Base-by-base conservation (phyloP, 2,797 vertebrate genomes). In the Steatocranus sp. region DNA sequence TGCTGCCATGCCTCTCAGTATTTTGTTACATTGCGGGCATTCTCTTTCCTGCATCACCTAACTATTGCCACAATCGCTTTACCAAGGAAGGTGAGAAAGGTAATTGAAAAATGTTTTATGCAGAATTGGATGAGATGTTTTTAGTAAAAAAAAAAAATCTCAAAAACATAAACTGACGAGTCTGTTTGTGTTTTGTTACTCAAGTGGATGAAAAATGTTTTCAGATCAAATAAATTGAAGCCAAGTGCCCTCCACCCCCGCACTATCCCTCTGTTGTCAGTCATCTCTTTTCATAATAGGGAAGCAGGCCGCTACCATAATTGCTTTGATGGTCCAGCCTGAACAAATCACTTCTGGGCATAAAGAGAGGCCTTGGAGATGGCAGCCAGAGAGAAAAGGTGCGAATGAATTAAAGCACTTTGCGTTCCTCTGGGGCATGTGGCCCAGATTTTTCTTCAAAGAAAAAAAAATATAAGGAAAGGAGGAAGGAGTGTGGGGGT, bases 321-420 rank as follows among this genome's bases (percentile, higher is more conserved):
- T 99, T 98, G 98, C 98, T 98, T 97, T 98, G 97, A 99, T 99
- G 97, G 98, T 98, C 98, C 96, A 94, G 97, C 96, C 97, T 97
- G 97, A 98, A 96, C 97, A 97, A 98, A 98, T 98, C 98, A 98
- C 98, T 98, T 98, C 97, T 98, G 98, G 98, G 97, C 97, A 97
- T 97, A 98, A 96, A 97, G 95, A 96, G 95, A 94, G 94, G 97
- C 97, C 97, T 98, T 97, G 95, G 97, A 98, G 97, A 98, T 98
- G 97, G 97, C 97, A 97, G 97, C 96, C 96, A 96, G 96, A 97
- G 97, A 99, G 96, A 97, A 98, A 98, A 99, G 97, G 98, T 99
- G 98, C 97, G 96, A 99, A 98, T 97, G 97, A 98, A 99, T 98
- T 98, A 97, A 98, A 98, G 97, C 96, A 97, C 96, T 97, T 96